Evolutionary conservation across 2,888 invertebrate species (phyloP).

Genomic region (Glaucopsyche alexis): DNA sequence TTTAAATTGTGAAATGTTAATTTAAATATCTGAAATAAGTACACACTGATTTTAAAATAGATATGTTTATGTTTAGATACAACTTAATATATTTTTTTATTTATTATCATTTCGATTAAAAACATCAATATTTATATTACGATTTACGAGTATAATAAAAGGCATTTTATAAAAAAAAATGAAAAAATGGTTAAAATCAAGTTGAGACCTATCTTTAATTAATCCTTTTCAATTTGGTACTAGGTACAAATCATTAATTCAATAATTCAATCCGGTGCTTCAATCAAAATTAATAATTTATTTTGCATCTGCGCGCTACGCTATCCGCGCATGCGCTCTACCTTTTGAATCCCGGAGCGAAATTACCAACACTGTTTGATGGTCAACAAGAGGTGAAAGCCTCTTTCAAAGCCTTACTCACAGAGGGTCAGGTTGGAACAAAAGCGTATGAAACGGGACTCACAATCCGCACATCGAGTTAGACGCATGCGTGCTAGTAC

Average conservation of each 20-base stretch:
- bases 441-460: slow-evolving; percentile 34
- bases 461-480: slow-evolving; percentile 34
- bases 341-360: background rate
- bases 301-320: background rate
- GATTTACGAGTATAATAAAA: too few species aligned
- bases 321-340: slow-evolving; percentile 10
- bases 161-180: too few species aligned
- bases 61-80: background rate
- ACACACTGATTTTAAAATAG: background rate
- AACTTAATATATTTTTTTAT: background rate
- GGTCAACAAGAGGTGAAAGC: slow-evolving; percentile 8
- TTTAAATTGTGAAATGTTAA: background rate
- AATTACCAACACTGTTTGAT: slow-evolving; percentile 6
- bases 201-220: too few species aligned
- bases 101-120: too few species aligned
- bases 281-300: slow-evolving; percentile 6
- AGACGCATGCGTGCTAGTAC: slow-evolving; percentile 40
- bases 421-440: slow-evolving; percentile 6
- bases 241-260: background rate
- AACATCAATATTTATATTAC: too few species aligned
- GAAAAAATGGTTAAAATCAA: too few species aligned
- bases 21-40: background rate
- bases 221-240: too few species aligned
- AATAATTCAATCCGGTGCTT: background rate
- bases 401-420: slow-evolving; percentile 19